phyloP scores from a whole-genome alignment of 1,140 invertebrate genomes.

The Pseudobourletiella spinata region DNA sequence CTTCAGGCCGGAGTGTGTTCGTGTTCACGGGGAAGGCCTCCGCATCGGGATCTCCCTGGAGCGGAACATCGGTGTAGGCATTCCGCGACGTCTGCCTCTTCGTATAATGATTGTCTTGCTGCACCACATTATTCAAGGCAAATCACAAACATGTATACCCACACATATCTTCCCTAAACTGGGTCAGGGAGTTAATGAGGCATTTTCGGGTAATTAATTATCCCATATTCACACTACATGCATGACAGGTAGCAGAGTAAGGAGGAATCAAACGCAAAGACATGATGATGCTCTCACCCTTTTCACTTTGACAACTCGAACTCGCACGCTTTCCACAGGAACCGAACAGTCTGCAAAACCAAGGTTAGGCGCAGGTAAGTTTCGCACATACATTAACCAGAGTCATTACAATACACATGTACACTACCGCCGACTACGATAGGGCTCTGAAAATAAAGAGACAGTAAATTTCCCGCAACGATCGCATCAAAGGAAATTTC shows the following conservation, averaged over 20 bases:
- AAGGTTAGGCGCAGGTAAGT: too few species aligned
- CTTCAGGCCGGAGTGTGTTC: conserved; percentile 2
- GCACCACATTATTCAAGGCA: neutral
- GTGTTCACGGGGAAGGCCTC: neutral
- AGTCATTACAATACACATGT: too few species aligned
- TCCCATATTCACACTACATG: too few species aligned
- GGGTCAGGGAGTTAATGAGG: too few species aligned
- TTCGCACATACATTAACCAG: too few species aligned
- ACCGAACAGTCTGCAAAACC: conserved; percentile 21
- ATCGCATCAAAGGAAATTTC: too few species aligned
- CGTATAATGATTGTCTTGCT: conserved; percentile 5
- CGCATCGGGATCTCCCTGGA: conserved; percentile 16
- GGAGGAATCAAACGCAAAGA: too few species aligned
- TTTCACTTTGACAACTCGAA: conserved; percentile 21
- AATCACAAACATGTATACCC: neutral
- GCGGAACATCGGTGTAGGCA: conserved; percentile 27
- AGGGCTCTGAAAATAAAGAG: too few species aligned
- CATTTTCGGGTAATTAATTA: too few species aligned
- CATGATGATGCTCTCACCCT: conserved; percentile 6
- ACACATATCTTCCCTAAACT: neutral
- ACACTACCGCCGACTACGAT: too few species aligned
- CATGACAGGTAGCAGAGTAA: too few species aligned
- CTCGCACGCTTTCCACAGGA: conserved; percentile 15
- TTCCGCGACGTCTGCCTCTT: conserved; percentile 26
- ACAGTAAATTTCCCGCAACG: too few species aligned